A percentile compares a stretch with the other conserved stretches of the same genome.
phyloP scores from a whole-genome alignment of 2,888 invertebrate species.

The Galerucella calmariensis region DNA sequence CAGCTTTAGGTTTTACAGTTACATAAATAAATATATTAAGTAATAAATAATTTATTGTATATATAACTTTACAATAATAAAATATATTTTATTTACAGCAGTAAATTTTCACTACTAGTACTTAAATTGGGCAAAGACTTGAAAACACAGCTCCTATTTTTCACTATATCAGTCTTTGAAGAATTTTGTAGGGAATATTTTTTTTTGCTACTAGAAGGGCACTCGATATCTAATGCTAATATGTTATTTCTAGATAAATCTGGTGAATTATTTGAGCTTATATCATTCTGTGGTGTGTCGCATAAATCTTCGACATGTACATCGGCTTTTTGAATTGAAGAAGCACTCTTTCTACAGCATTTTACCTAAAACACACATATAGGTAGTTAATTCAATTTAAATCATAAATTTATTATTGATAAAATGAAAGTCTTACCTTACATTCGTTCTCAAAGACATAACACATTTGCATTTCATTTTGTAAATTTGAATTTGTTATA shows the following conservation, averaged over 20 bases:
- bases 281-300: slow-evolving; percentile 47
- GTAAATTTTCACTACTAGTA: slow-evolving; percentile 74
- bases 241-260: slow-evolving; percentile 56
- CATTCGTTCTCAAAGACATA: slow-evolving; percentile 59
- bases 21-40: slow-evolving; percentile 8
- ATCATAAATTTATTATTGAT: too few species aligned
- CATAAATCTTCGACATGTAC: slow-evolving; percentile 56
- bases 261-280: slow-evolving; percentile 34
- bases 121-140: slow-evolving; percentile 79
- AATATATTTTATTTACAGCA: slow-evolving; percentile 63
- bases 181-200: slow-evolving; percentile 56
- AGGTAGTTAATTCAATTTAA: not conserved
- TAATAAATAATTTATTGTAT: slow-evolving; percentile 40
- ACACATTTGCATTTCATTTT: slow-evolving; percentile 56
- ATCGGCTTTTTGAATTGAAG: slow-evolving; percentile 57
- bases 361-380: slow-evolving; percentile 37
- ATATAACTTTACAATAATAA: slow-evolving; percentile 43
- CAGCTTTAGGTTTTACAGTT: too few species aligned
- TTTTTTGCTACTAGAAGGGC: slow-evolving; percentile 58
- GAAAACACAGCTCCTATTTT: slow-evolving; percentile 64
- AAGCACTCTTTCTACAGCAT: slow-evolving; percentile 52
- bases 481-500: slow-evolving; percentile 58
- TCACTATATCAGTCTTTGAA: slow-evolving; percentile 58
- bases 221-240: slow-evolving; percentile 67
- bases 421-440: slow-evolving; percentile 33